Evolutionary conservation across 2,797 vertebrate species (phyloP), one percentile per base, ranked within the genome.

Genomic region (Hydrophis major): DNA sequence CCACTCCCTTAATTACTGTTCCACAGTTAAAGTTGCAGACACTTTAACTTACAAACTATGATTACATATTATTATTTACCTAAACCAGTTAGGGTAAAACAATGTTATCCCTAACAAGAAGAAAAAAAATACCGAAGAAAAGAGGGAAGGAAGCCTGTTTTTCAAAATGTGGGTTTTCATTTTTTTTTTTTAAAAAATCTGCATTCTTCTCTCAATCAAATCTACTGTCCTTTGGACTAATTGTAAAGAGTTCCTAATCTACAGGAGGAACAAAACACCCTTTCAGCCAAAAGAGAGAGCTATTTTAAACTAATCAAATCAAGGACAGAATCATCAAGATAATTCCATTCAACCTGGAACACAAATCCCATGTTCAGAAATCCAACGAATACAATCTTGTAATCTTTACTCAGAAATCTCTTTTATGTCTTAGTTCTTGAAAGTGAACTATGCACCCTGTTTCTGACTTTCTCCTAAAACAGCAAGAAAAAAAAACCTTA

Each of bases 391-490:
- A 57, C 42, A 53, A 27, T 20, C 5, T 27, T 53, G 50, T 28
- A 57, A 63, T 47, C 32, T 55, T 78, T 88, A 14, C 55, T 88
- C 69, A 83, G 10, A 16, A 2, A 55, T 86, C 25, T 86, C 47
- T 63, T 91, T 86, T 69, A 74, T 89, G 59, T 13, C 63, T 56
- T 32, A 12, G 22, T 32, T 93, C 59, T 86, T 56, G 25, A 91
- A 91, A 63, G 11, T 37, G 22, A 69, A 13, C 32, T 90, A 57
- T 11, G 55, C 11, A 55, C 20, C n/a, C 66, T 47, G 47, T 25
- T 74, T 89, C 55, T 50, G 55, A 42, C 47, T 91, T 86, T 57
- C 6, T 93, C 86, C 90, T 91, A 87, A 66, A 89, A 89, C 32
- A 56, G 20, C 42, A 83, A 47, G 78, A 7, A 32, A 60, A 83